A percentile compares a stretch with the other conserved stretches of the same genome.
Conservation (phyloP, 2,888 invertebrate genomes). For the Idaea aversata region DNA sequence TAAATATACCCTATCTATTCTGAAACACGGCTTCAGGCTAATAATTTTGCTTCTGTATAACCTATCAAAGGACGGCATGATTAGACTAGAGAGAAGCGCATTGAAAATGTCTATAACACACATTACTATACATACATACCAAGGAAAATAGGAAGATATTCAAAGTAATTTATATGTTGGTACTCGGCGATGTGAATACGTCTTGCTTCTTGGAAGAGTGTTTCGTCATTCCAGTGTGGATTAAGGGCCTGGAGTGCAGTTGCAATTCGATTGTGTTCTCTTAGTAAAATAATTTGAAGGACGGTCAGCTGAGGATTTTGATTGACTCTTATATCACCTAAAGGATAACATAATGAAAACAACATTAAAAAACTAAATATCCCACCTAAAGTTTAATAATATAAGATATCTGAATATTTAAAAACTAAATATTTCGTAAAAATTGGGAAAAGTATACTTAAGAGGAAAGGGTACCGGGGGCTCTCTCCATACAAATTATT, state of each 20-base stretch:
- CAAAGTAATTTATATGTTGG: slow-evolving; percentile 88
- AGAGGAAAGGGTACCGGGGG: no score
- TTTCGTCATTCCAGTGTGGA: slow-evolving; percentile 88
- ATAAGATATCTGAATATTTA: no score
- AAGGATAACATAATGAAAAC: slow-evolving; percentile 6
- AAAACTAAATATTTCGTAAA: no score
- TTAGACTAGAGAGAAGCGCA: background rate
- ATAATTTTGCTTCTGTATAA: no score
- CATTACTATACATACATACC: slow-evolving; percentile 64
- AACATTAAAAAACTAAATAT: no score
- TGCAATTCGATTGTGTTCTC: slow-evolving; percentile 89
- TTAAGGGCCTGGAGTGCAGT: slow-evolving; percentile 81
- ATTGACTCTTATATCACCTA: slow-evolving; percentile 85
- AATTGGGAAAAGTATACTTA: no score
- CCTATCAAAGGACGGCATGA: no score
- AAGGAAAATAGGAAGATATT: slow-evolving; percentile 87
- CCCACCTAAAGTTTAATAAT: no score
- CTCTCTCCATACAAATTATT: no score
- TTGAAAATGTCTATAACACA: background rate
- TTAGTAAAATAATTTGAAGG: slow-evolving; percentile 83
- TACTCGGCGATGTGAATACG: slow-evolving; percentile 84
- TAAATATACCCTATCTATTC: no score
- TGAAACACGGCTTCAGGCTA: no score
- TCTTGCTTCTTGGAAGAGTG: slow-evolving; percentile 85
- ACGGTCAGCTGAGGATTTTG: slow-evolving; percentile 87